These are phyloP conservation scores for Riparia riparia DNA, from an alignment of 2,113 vertebrate genomes.

Conservation along the genomic window DNA sequence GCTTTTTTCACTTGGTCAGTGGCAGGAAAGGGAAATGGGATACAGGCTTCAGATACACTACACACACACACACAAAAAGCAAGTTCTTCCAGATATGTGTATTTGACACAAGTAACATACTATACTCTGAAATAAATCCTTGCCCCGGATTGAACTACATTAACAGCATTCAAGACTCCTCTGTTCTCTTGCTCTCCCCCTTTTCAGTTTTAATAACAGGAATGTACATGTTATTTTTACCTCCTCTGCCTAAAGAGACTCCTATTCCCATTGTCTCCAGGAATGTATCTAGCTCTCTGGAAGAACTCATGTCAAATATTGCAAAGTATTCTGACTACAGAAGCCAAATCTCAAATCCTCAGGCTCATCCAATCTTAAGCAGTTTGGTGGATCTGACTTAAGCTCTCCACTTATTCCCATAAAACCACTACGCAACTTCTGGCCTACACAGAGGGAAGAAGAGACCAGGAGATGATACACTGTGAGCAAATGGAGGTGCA, in stretches of 20 bases:
- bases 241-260: constrained; percentile 2
- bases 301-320: constrained; percentile 17
- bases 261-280: constrained; percentile 21
- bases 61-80: not conserved
- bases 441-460: not conserved
- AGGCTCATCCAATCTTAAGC: not conserved
- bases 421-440: not conserved
- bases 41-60: not conserved
- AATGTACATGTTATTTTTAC: constrained; percentile 52
- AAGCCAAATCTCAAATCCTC: constrained; percentile 30
- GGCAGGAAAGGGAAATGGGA: not conserved
- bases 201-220: constrained; percentile 21
- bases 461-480: not conserved
- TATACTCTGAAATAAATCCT: not conserved
- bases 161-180: not conserved
- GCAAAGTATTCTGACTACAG: not conserved
- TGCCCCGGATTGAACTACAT: not conserved
- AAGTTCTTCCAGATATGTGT: not conserved
- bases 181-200: not conserved
- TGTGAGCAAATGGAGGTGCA: not conserved
- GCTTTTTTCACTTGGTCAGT: not conserved
- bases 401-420: not conserved
- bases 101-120: not conserved
- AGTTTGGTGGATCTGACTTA: not conserved
- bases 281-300: not conserved